Base-by-base conservation (phyloP, 2,888 invertebrate genomes). In the Nomada lathburiana region DNA sequence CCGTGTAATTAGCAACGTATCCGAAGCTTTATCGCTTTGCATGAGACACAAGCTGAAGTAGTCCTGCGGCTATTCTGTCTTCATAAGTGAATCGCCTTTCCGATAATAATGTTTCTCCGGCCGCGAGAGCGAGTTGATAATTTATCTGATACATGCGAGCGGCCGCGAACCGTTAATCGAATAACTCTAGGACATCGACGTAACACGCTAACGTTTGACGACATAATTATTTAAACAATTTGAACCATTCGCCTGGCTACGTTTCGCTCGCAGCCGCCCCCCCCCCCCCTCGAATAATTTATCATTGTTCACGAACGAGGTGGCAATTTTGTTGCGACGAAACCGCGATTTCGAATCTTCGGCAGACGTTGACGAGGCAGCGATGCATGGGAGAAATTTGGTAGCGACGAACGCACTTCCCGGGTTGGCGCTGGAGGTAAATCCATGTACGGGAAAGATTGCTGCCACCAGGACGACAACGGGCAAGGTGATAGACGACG, bases 401-500 rank as follows among this genome's bases (percentile, higher is more conserved):
- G 63, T 73, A 67, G 67, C 36, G 55, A 81, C 16, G 16, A 68
- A 62, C 72, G 73, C 80, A 74, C 69, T 78, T 84, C 83, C 81
- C 11, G 75, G 79, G 76, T 88, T 88, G 83, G 86, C 84, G 89
- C 84, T 88, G 87, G 88, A 88, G 88, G 88, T 89, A 90, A 87
- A 85, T 79, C 76, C 77, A 68, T 81, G 69, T 62, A 81, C 68
- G 59, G 62, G 68, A 75, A 71, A 84, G 88, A 86, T 80, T 84
- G 55, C 76, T 16, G 74, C 88, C 90, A 89, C 90, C 90, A 87
- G 90, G 88, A 86, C 84, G 73, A 78, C 80, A 53, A 73, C 76
- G 67, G n/a, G 57, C 77, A 70, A 69, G 69, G 82, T 90, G 91
- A 91, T 87, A 77, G 84, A 90, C 90, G 85, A 67, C 85, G 79